Percentiles rank a stretch among this genome's conserved stretches.
Evolutionary conservation across 92 coral and sea anemone species (phyloP).

Genomic region (Virgularia gustaviana): DNA sequence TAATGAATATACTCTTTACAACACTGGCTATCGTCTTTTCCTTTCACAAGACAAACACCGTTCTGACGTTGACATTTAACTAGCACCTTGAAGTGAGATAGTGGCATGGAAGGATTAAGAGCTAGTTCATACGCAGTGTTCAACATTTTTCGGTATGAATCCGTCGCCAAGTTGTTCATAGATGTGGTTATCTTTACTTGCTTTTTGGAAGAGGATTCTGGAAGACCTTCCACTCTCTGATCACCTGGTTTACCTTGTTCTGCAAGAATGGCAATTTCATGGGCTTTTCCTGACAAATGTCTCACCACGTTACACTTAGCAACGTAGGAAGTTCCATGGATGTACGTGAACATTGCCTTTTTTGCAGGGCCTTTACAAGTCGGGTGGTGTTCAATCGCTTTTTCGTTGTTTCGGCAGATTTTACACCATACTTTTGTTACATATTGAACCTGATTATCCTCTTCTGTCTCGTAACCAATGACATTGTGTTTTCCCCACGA

Average conservation of each 20-base stretch:
- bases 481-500: background rate
- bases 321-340: background rate
- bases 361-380: background rate
- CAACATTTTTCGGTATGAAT: slow-evolving; percentile 20
- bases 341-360: background rate
- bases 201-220: too few relatives aligned
- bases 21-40: slow-evolving; percentile 15
- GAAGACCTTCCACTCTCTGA: too few relatives aligned
- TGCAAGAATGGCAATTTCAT: background rate
- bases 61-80: slow-evolving; percentile 19
- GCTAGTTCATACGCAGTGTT: slow-evolving; percentile 29
- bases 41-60: slow-evolving; percentile 33
- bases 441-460: background rate
- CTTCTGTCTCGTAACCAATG: background rate
- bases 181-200: too few relatives aligned
- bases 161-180: background rate
- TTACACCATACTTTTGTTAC: background rate
- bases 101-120: slow-evolving; percentile 22
- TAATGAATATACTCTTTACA: background rate
- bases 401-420: background rate
- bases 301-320: background rate
- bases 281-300: background rate
- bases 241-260: background rate
- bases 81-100: slow-evolving; percentile 11
- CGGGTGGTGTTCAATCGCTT: background rate